phyloP scores from a whole-genome alignment of 2,888 invertebrate genomes.

The Melinaea marsaeus region DNA sequence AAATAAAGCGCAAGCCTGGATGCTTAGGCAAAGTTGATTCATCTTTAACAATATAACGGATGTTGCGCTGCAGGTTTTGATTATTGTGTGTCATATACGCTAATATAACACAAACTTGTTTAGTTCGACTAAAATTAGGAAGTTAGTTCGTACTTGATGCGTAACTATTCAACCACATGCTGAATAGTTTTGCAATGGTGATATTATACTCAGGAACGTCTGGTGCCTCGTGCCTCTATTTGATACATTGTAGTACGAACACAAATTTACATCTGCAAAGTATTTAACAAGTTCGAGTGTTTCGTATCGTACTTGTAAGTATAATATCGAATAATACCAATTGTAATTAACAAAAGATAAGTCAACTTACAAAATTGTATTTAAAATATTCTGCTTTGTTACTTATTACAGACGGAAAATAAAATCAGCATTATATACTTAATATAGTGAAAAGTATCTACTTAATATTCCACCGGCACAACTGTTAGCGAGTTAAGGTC shows the following conservation, averaged over 20 bases:
- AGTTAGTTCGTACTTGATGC: slow-evolving; percentile 34
- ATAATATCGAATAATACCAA: neutral
- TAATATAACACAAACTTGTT: slow-evolving; percentile 29
- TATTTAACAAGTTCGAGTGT: slow-evolving; percentile 11
- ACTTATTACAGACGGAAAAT: no score
- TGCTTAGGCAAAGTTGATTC: no score
- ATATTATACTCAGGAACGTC: slow-evolving; percentile 35
- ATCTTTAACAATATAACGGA: no score
- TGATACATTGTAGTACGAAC: slow-evolving; percentile 10
- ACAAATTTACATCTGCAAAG: slow-evolving; percentile 6
- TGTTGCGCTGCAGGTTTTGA: slow-evolving; percentile 16
- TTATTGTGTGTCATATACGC: slow-evolving; percentile 16
- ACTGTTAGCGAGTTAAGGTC: slow-evolving; percentile 34
- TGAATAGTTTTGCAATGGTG: slow-evolving; percentile 24
- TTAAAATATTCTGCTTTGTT: no score
- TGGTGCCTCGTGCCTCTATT: slow-evolving; percentile 16
- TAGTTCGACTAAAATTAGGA: slow-evolving; percentile 32
- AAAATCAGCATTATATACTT: no score
- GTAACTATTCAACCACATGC: slow-evolving; percentile 21
- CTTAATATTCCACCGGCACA: slow-evolving; percentile 32
- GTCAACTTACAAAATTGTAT: no score
- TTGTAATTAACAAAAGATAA: no score
- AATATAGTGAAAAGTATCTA: neutral
- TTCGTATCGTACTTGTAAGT: neutral
- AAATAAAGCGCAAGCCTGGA: neutral